Evolutionary conservation across 2,113 vertebrate genomes (phyloP).

Genomic region (Malurus alboscapulatus): DNA sequence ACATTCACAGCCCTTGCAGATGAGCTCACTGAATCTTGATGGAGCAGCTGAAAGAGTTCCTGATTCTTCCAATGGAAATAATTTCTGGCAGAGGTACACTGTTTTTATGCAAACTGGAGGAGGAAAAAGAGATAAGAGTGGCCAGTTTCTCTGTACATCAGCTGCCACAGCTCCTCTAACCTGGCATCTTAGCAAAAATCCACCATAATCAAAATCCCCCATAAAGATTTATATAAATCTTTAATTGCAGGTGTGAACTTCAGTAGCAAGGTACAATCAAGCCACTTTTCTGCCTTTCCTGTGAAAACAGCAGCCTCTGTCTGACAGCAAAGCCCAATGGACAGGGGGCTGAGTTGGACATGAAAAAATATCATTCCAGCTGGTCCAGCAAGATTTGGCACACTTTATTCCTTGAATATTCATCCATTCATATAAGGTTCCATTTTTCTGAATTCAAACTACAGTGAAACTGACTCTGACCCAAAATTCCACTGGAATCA

Average conservation of each 20-base stretch:
- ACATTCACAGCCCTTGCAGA: conserved; percentile 25
- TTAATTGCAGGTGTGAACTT: not conserved
- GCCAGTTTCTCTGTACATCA: conserved; percentile 24
- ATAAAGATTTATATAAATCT: not conserved
- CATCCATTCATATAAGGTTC: conserved; percentile 14
- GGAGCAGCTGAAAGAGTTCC: conserved; percentile 29
- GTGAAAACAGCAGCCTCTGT: not conserved
- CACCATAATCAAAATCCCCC: not conserved
- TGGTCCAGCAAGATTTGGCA: not conserved
- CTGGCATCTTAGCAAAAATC: not conserved
- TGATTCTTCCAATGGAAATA: conserved; percentile 42
- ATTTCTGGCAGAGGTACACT: conserved; percentile 32
- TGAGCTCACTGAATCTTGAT: conserved; percentile 32
- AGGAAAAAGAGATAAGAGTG: not conserved
- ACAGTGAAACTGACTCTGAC: not conserved
- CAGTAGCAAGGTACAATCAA: not conserved
- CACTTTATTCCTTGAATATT: conserved; percentile 15
- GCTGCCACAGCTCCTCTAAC: conserved; percentile 34
- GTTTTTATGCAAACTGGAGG: conserved; percentile 5
- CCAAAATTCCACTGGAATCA: not conserved
- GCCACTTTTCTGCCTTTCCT: not conserved
- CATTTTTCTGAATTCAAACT: conserved; percentile 11
- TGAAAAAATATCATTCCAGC: not conserved
- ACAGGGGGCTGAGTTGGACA: not conserved
- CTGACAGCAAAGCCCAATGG: not conserved